Evolutionary conservation across 2,797 vertebrate genomes (phyloP), one percentile per base, ranked within the genome.

Genomic region (Silurus lanzhouensis): DNA sequence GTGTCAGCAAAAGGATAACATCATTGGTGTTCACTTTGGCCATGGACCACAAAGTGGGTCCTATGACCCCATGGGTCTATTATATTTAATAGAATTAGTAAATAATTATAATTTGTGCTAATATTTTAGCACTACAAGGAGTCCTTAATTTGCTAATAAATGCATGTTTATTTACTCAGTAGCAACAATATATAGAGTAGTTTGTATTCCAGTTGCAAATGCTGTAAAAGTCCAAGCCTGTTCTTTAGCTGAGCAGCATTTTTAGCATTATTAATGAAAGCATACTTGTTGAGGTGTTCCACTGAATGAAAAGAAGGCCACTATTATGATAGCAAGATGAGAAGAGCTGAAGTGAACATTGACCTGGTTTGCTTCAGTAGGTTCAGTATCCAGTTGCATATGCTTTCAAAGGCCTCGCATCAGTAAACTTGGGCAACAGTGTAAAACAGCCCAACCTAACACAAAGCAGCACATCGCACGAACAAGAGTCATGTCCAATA

Each of bases 281-380:
- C 66, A 8, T 63, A 55, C 19, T 63, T 48, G 25, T 63, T 75
- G 38, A 55, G 70, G 17, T 81, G 57, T 27, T 60, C 22, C 68
- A 70, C 84, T 63, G 72, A 81, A 75, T 58, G 66, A 63, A 78
- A 83, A 88, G 44, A 84, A 77, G 83, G 31, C 13, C 46, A 75
- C 57, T 48, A 63, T 74, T 77, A 64, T 58, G 75, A 75, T 86
- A 87, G 68, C 58, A 87, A 81, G 84, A 83, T 58, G 13, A 57
- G 61, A 60, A 63, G 71, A 81, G 85, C 44, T 46, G 9, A 81
- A 81, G 63, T 15, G 9, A 64, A 80, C 68, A 60, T 83, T 90
- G 90, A 90, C 86, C 88, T 85, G 84, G 87, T 89, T 89, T 88
- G 86, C 87, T 88, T 88, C 83, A 89, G 81, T 87, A 88, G 46